phyloP scores from a whole-genome alignment of 1,140 invertebrate species.

The Maconellicoccus hirsutus region DNA sequence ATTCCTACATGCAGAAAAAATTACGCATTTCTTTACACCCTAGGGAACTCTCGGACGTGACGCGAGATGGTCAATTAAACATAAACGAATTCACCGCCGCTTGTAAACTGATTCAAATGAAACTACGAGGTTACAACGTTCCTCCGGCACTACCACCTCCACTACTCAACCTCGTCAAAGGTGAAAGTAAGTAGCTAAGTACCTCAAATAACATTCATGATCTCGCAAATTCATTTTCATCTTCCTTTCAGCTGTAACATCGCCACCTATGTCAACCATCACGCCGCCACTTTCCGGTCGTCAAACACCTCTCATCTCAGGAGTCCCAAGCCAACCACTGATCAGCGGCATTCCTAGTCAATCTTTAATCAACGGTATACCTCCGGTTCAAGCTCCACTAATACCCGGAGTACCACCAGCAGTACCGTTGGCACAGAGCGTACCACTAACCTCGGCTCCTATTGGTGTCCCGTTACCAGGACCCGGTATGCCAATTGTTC shows the following conservation, averaged over 20 bases:
- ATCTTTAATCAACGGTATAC: no score
- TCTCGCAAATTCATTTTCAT: no score
- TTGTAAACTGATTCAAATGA: slow-evolving; percentile 91
- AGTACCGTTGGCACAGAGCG: no score
- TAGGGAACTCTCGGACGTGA: slow-evolving; percentile 85
- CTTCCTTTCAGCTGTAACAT: no score
- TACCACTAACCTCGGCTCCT: no score
- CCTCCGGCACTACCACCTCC: slow-evolving; percentile 70
- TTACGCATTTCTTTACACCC: slow-evolving; percentile 24
- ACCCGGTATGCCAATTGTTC: neutral
- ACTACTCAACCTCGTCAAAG: slow-evolving; percentile 35
- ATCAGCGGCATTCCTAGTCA: no score
- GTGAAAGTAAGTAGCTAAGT: slow-evolving; percentile 27
- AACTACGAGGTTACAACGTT: slow-evolving; percentile 80
- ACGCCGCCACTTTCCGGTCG: slow-evolving; percentile 26
- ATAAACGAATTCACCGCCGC: slow-evolving; percentile 95
- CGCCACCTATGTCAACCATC: neutral
- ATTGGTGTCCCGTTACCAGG: no score
- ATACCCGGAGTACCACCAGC: neutral
- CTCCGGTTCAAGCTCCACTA: neutral
- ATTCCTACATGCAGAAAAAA: neutral
- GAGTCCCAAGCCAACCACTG: slow-evolving; percentile 19
- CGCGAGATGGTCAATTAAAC: slow-evolving; percentile 94
- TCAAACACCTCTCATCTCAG: slow-evolving; percentile 27
- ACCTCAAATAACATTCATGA: no score